A percentile compares a stretch with the other conserved stretches of the same genome.
These are phyloP conservation scores for Sapayoa aenigma DNA, from an alignment of 2,113 vertebrate species.

Conservation along the genomic window DNA sequence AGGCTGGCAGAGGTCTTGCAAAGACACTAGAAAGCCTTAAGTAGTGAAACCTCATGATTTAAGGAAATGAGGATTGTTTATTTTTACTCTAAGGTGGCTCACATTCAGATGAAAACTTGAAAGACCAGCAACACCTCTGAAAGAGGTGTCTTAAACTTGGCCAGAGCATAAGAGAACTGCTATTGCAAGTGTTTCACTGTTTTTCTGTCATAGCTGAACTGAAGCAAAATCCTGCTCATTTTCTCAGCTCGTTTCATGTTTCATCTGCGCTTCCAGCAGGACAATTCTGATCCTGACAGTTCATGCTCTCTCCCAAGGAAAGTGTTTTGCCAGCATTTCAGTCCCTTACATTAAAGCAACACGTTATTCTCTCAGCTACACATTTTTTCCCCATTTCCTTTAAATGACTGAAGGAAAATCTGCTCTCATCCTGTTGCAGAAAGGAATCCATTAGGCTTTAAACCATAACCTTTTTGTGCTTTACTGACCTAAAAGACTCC, in stretches of 20 bases:
- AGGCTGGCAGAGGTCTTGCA: not conserved
- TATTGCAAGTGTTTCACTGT: not conserved
- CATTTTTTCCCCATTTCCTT: not conserved
- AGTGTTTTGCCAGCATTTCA: not conserved
- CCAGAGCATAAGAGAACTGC: not conserved
- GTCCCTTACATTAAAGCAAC: not conserved
- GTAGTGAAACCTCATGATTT: not conserved
- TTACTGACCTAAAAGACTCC: not conserved
- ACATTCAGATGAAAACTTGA: not conserved
- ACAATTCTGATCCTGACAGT: not conserved
- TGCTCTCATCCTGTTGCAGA: not conserved
- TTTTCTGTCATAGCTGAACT: not conserved
- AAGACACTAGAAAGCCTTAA: not conserved
- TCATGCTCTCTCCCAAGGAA: not conserved
- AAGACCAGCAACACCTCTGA: not conserved
- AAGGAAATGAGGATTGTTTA: not conserved
- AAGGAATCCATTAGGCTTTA: not conserved
- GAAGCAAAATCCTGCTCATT: not conserved
- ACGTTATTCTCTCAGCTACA: not conserved
- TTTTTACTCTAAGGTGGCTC: not conserved
- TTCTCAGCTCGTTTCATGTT: not conserved
- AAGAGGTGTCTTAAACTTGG: not conserved
- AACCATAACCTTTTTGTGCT: not conserved
- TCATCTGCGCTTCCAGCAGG: not conserved
- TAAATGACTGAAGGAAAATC: constrained; percentile 9